A percentile compares a stretch with the other conserved stretches of the same genome.
phyloP scores from a whole-genome alignment of 2,797 vertebrate genomes.

The Danio kyathit region DNA sequence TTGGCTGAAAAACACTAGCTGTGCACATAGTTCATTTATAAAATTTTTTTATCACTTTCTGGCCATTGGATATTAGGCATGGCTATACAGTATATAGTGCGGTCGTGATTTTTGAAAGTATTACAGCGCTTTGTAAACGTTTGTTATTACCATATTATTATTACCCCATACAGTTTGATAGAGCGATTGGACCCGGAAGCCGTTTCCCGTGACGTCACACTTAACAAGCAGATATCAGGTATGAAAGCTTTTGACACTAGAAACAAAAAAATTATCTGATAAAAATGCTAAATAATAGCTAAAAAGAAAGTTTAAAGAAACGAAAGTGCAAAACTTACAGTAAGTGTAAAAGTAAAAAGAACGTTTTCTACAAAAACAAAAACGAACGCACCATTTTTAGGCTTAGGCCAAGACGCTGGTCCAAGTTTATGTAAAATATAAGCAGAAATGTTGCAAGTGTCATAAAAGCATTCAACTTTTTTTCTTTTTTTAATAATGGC shows the following conservation, averaged over 20 bases:
- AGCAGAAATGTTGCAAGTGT: constrained; percentile 37
- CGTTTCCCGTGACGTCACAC: too few species aligned
- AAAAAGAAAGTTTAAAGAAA: constrained; percentile 58
- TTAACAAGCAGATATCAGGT: not conserved
- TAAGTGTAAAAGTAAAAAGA: constrained; percentile 63
- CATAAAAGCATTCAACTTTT: constrained; percentile 28
- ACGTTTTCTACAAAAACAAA: constrained; percentile 52
- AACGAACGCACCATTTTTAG: constrained; percentile 43
- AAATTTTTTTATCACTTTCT: too few species aligned
- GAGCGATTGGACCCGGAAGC: too few species aligned
- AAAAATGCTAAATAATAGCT: constrained; percentile 55
- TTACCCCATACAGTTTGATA: too few species aligned
- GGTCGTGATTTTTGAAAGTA: too few species aligned
- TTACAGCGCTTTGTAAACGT: too few species aligned
- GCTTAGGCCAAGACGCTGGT: constrained; percentile 27
- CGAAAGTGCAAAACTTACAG: constrained; percentile 59
- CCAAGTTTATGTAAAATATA: constrained; percentile 33
- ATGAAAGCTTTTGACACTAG: constrained; percentile 19
- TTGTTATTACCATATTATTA: too few species aligned
- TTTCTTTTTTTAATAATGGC: constrained; percentile 55
- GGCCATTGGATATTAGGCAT: too few species aligned
- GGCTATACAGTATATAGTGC: too few species aligned
- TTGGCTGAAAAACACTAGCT: too few species aligned
- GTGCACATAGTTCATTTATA: too few species aligned
- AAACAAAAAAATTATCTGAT: constrained; percentile 3